Percentiles rank a stretch among this genome's conserved stretches.
Conservation (phyloP, 2,888 invertebrate species). For the Ernsta delagoae region DNA sequence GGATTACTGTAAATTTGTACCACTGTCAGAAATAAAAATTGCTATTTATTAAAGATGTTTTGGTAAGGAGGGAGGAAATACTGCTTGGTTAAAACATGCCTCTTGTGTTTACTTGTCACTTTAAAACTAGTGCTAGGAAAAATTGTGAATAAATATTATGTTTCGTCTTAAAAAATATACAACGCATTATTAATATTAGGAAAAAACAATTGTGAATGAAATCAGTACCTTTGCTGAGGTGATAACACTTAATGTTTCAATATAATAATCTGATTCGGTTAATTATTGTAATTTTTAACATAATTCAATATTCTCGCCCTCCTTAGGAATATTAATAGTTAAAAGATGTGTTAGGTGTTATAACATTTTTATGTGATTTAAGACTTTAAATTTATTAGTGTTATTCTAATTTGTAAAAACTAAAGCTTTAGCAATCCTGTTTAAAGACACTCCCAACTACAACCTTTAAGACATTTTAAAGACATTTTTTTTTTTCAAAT, state of each 20-base stretch:
- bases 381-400: conserved; percentile 21
- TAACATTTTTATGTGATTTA: conserved; percentile 24
- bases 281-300: background rate
- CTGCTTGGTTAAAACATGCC: conserved; percentile 25
- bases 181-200: background rate
- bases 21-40: conserved; percentile 8
- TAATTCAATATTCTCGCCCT: background rate
- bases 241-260: background rate
- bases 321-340: conserved; percentile 5
- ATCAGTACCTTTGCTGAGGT: background rate
- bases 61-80: conserved; percentile 49
- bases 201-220: background rate
- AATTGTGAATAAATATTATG: background rate
- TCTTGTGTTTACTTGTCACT: background rate
- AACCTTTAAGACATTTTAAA: background rate
- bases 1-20: conserved; percentile 43
- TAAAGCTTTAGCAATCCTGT: conserved; percentile 26
- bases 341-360: conserved; percentile 1
- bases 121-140: background rate
- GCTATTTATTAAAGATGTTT: conserved; percentile 10
- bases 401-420: conserved; percentile 12
- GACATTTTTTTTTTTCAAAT: background rate
- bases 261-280: background rate
- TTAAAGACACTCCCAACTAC: conserved; percentile 23
- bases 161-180: background rate